Evolutionary conservation across 1,140 invertebrate species (phyloP).

Genomic region (Mactra quadrangularis): DNA sequence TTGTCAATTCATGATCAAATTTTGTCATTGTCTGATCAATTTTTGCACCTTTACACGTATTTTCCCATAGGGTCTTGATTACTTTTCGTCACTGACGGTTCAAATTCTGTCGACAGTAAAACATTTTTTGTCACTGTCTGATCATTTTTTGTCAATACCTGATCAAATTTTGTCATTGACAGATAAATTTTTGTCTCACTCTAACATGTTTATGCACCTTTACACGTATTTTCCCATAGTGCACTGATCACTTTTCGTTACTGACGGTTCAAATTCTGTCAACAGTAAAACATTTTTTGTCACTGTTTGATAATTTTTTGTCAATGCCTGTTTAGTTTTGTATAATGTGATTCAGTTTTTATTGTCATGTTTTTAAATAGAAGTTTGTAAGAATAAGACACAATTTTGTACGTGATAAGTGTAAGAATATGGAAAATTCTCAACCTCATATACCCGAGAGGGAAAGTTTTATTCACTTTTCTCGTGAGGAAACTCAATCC

Average conservation of each 20-base stretch:
- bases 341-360: background rate
- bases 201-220: constrained; percentile 3
- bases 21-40: no score
- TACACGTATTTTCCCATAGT: background rate
- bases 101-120: background rate
- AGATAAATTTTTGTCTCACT: background rate
- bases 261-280: background rate
- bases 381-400: background rate
- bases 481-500: background rate
- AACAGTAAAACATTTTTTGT: no score
- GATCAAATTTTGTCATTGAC: background rate
- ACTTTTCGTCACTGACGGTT: background rate
- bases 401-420: background rate
- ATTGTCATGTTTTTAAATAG: background rate
- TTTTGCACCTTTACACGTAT: constrained; percentile 2
- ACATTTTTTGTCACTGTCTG: background rate
- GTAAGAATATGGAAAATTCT: constrained; percentile 20
- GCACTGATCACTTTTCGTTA: background rate
- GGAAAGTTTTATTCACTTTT: constrained; percentile 6
- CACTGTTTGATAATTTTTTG: background rate
- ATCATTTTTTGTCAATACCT: background rate
- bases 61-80: background rate
- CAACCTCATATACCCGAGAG: background rate
- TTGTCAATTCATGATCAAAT: background rate
- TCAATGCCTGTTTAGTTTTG: background rate